A percentile compares a stretch with the other conserved stretches of the same genome.
phyloP scores from a whole-genome alignment of 1,140 invertebrate species.

The Drosophila punjabiensis region DNA sequence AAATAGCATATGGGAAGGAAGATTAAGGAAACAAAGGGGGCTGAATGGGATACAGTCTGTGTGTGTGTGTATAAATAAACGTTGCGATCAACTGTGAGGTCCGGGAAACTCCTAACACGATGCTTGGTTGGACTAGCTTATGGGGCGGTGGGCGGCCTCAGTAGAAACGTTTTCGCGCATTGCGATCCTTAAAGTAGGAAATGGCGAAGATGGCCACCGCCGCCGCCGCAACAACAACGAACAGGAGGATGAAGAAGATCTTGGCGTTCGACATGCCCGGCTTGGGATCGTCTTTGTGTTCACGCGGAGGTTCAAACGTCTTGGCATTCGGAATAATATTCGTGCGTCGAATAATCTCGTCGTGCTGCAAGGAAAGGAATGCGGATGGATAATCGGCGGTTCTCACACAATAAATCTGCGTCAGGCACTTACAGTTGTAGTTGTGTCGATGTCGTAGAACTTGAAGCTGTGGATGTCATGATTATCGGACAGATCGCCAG shows the following conservation, averaged over 20 bases:
- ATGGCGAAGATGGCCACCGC: slow-evolving; percentile 93
- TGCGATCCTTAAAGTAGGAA: slow-evolving; percentile 96
- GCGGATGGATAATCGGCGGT: too few relatives aligned
- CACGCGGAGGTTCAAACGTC: slow-evolving; percentile 93
- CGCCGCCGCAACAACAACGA: slow-evolving; percentile 91
- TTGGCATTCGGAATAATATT: slow-evolving; percentile 92
- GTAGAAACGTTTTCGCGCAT: slow-evolving; percentile 96
- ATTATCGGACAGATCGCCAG: slow-evolving; percentile 98
- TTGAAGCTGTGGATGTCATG: slow-evolving; percentile 98
- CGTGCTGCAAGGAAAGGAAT: slow-evolving; percentile 86
- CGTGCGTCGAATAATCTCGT: slow-evolving; percentile 89
- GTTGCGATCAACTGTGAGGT: slow-evolving; percentile 46
- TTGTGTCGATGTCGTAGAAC: slow-evolving; percentile 94
- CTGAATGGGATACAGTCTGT: too few relatives aligned
- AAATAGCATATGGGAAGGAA: slow-evolving; percentile 23
- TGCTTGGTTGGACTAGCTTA: slow-evolving; percentile 28
- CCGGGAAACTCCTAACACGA: slow-evolving; percentile 10
- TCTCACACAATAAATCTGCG: background rate
- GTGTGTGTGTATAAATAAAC: slow-evolving; percentile 41
- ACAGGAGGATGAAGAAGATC: slow-evolving; percentile 94
- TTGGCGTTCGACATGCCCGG: slow-evolving; percentile 94
- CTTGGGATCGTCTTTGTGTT: slow-evolving; percentile 95
- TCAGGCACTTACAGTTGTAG: slow-evolving; percentile 88
- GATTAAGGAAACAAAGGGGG: too few relatives aligned
- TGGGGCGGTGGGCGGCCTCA: slow-evolving; percentile 78